Evolutionary conservation across 2,888 invertebrate genomes (phyloP), one percentile per base, ranked within the genome.

Genomic region (Tetanocera ferruginea): DNA sequence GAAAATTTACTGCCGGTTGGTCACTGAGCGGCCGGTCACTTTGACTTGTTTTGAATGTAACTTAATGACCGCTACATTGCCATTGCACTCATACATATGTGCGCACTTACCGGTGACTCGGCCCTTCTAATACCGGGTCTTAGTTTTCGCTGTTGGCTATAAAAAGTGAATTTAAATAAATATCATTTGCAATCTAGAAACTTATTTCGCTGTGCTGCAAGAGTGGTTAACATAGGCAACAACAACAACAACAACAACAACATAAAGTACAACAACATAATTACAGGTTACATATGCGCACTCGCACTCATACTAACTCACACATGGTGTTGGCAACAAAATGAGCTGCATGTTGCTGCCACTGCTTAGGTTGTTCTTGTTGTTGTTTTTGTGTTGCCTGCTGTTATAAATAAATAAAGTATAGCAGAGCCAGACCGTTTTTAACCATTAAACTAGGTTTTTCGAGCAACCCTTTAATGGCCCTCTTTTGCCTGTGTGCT

Each of bases 111-210:
- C 2, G 11, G 11, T 31, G 11, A 11, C 11, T 43, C 11, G 11
- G 2, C 11, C 43, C 43, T 43, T 43, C 23, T 55, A 23, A 23
- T 55, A 6, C 23, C 19, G 5, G 55, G 8, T 55, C n/a, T n/a
- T 19, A 1, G 55, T 55, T 55, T n/a, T 55, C 19, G 55, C 19
- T 55, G 23, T 55, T 55, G 55, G 6, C n/a, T 23, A 0, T 23
- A 23, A 19, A 43, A 25, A 34, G 25, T 75, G 11, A 55, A 79
- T 79, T 79, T 79, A 69, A 76, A 79, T 76, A 76, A 69, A 79
- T 79, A 79, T 77, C 71, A 79, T 79, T 79, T 75, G 55, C 75
- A 75, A 79, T 77, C 77, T 57, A 64, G 71, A 74, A 77, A 74
- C 71, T 79, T 77, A 75, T 69, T 77, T 79, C 31, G 62, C 76